Evolutionary conservation across 2,888 invertebrate genomes (phyloP).

Genomic region (Orthonevra nobilis): DNA sequence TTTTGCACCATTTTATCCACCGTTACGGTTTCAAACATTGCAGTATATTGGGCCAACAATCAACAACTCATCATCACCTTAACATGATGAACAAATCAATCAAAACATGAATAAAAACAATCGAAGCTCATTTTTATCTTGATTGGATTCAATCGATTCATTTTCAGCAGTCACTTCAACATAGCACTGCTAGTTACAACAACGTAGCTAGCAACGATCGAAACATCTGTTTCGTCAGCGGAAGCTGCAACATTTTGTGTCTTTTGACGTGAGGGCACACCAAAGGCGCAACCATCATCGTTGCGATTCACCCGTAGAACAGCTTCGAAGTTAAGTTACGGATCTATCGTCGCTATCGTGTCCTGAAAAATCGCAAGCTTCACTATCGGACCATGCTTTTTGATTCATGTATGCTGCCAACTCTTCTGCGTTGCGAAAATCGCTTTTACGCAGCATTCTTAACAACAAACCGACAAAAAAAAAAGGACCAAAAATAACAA

Average conservation of each 20-base stretch:
- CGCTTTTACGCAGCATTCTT: background rate
- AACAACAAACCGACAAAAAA: background rate
- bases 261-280: constrained; percentile 11
- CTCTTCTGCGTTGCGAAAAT: constrained; percentile 22
- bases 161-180: too few species aligned
- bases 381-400: constrained; percentile 32
- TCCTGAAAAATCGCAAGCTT: constrained; percentile 36
- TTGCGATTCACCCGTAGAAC: constrained; percentile 14
- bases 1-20: constrained; percentile 13
- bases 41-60: background rate
- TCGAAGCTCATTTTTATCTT: too few species aligned
- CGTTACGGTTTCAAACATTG: constrained; percentile 7
- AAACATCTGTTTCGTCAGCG: constrained; percentile 5
- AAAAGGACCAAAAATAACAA: background rate
- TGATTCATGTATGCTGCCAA: constrained; percentile 23
- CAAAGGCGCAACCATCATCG: constrained; percentile 7
- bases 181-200: too few species aligned
- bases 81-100: background rate
- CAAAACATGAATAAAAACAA: too few species aligned
- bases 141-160: too few species aligned
- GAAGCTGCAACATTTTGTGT: constrained; percentile 7
- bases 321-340: constrained; percentile 35
- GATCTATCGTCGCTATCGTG: constrained; percentile 34
- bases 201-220: constrained; percentile 6
- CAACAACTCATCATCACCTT: background rate